Percentiles rank a stretch among this genome's conserved stretches.
Evolutionary conservation across 2,888 invertebrate species (phyloP).

Genomic region (Philopedon plagiatum): DNA sequence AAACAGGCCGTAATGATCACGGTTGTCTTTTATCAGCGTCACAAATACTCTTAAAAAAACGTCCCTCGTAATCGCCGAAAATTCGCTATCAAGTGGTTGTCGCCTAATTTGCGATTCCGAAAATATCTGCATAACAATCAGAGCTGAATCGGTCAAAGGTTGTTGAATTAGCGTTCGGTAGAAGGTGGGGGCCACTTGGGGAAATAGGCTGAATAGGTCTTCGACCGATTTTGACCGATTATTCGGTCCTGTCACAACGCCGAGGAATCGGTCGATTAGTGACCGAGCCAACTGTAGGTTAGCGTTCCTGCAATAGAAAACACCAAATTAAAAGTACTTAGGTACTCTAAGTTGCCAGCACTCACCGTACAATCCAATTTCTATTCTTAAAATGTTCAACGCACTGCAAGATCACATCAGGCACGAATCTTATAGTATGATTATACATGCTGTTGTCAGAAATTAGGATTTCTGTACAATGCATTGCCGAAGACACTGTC

Average conservation of each 20-base stretch:
- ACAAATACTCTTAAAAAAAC: constrained; percentile 52
- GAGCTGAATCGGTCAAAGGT: constrained; percentile 53
- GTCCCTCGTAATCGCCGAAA: constrained; percentile 32
- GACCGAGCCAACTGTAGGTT: constrained; percentile 57
- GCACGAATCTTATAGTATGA: constrained; percentile 54
- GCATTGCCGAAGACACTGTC: constrained; percentile 54
- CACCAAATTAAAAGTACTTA: too few species aligned
- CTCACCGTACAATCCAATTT: constrained; percentile 58
- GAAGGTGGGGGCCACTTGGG: constrained; percentile 52
- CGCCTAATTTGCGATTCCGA: constrained; percentile 56
- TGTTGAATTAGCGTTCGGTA: constrained; percentile 48
- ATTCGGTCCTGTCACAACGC: constrained; percentile 53
- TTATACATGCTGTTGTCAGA: constrained; percentile 57
- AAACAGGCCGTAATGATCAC: constrained; percentile 54
- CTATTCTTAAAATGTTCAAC: constrained; percentile 54
- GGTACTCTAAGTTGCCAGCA: not conserved
- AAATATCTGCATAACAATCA: constrained; percentile 59
- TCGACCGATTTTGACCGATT: constrained; percentile 56
- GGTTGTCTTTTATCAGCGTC: constrained; percentile 53
- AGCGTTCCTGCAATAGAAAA: constrained; percentile 57
- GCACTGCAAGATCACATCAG: constrained; percentile 52
- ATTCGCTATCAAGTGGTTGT: constrained; percentile 41
- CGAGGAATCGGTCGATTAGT: constrained; percentile 58
- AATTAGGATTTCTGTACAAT: constrained; percentile 58
- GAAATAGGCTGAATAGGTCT: constrained; percentile 57